phyloP scores from a whole-genome alignment of 2,113 vertebrate species.

The Andinoacara biseriatus region DNA sequence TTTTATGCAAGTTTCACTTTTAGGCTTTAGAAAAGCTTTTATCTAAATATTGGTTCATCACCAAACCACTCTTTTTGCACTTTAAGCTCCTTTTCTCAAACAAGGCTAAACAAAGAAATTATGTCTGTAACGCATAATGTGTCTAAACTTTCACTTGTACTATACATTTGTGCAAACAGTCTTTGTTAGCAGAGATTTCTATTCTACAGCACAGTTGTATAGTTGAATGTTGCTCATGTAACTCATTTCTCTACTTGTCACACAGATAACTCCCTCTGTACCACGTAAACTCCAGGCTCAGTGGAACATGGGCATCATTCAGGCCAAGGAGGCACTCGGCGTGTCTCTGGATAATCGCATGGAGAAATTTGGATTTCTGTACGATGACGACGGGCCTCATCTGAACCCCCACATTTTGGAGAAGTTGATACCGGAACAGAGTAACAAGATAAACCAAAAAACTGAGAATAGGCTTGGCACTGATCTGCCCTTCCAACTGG shows the following conservation, averaged over 20 bases:
- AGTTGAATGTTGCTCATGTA: not conserved
- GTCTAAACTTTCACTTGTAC: no score
- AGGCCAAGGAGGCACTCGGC: conserved; percentile 86
- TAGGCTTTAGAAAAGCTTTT: not conserved
- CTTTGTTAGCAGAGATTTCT: no score
- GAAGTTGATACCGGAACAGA: conserved; percentile 63
- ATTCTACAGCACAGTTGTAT: not conserved
- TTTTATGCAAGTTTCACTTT: not conserved
- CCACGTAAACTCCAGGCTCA: conserved; percentile 88
- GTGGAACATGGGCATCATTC: conserved; percentile 91
- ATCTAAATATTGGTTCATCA: not conserved
- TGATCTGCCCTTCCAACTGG: conserved; percentile 6
- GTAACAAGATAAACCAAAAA: conserved; percentile 7
- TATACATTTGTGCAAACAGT: not conserved
- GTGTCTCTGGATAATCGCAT: conserved; percentile 86
- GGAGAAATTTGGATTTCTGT: conserved; percentile 89
- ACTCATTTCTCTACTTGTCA: not conserved
- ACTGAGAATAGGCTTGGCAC: conserved; percentile 47
- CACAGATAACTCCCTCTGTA: conserved; percentile 83
- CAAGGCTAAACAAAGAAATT: not conserved
- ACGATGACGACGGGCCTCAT: conserved; percentile 85
- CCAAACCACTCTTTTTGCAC: not conserved
- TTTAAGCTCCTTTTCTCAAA: not conserved
- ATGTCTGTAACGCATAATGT: not conserved
- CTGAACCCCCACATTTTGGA: conserved; percentile 87